Base-by-base conservation (phyloP, 2,797 vertebrate species). In the Nothura maculosa region DNA sequence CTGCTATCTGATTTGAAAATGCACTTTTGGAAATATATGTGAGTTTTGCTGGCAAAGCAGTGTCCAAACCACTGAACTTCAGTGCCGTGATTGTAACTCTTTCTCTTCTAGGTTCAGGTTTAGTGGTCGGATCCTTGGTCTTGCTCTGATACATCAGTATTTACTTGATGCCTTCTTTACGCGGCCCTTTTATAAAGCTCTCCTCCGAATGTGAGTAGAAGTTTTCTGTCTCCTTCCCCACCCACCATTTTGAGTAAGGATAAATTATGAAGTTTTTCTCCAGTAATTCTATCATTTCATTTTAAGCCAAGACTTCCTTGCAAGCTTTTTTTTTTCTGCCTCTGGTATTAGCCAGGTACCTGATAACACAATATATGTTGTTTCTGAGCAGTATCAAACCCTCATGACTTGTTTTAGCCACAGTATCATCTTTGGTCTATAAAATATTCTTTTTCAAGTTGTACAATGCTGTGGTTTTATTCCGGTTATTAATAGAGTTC, bases 91-190 rank as follows among this genome's bases (percentile, higher is more conserved):
- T n/a, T 70, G n/a, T 96, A 92, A 94, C 87, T 85, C 68, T 79
- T 94, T 92, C 76, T 96, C 73, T 95, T 94, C 43, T 92, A 99
- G 99, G 99, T 99, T 99, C 96, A 98, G 99, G 77, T 99, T 99
- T 97, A 99, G 99, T 42, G 99, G 99, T 45, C 98, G 99, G 67
- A 99, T 99, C 95, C 98, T 99, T 94, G 99, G 99, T 61, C 98
- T 99, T 91, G 99, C 99, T 62, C 98, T 99, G 22, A 99, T 99
- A 94, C 99, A 99, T 97, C 99, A 99, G 94, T 99, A 99, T 97
- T 98, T 99, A 96, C 97, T 99, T 95, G 99, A 99, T 96, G 99
- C 99, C 93, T 99, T 99, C 97, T 99, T 99, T 81, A 99, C 99
- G 24, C 97, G 99, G 58, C 99, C 99, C 9, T 99, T 99, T 97